Evolutionary conservation across 2,888 invertebrate species (phyloP).

Genomic region (Apotomis betuletana): DNA sequence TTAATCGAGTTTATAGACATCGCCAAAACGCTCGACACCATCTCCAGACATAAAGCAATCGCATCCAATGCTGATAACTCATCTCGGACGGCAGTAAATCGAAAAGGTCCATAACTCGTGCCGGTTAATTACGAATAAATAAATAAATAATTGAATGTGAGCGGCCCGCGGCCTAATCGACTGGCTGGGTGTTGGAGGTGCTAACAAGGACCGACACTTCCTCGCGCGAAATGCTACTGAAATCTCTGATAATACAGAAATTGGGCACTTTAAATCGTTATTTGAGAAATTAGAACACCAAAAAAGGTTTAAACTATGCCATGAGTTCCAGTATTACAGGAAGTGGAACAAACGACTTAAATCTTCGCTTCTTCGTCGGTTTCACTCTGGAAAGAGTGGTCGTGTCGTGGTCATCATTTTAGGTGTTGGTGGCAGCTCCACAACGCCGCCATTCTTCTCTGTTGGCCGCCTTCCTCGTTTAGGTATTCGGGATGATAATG

Average conservation of each 20-base stretch:
- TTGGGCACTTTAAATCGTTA: not conserved
- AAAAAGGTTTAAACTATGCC: no score
- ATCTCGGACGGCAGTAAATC: conserved; percentile 73
- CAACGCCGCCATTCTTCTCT: no score
- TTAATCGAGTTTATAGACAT: conserved; percentile 37
- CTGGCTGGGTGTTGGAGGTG: conserved; percentile 74
- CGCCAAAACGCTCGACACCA: conserved; percentile 49
- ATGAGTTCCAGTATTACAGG: no score
- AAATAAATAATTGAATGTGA: conserved; percentile 84
- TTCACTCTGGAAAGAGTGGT: no score
- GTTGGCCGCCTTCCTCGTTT: no score
- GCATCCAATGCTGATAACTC: conserved; percentile 67
- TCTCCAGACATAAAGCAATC: conserved; percentile 56
- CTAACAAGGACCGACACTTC: conserved; percentile 71
- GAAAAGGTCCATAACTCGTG: conserved; percentile 75
- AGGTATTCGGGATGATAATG: no score
- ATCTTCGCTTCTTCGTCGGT: no score
- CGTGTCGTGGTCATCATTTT: no score
- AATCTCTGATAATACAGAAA: conserved; percentile 12
- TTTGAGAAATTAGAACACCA: no score
- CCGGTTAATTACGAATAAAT: conserved; percentile 84
- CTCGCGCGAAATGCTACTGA: conserved; percentile 29
- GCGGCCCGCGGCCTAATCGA: conserved; percentile 82
- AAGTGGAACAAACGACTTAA: no score
- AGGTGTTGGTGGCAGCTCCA: no score